A percentile compares a stretch with the other conserved stretches of the same genome.
Evolutionary conservation across 2,797 vertebrate genomes (phyloP).

Genomic region (Gallinago nigripennis): DNA sequence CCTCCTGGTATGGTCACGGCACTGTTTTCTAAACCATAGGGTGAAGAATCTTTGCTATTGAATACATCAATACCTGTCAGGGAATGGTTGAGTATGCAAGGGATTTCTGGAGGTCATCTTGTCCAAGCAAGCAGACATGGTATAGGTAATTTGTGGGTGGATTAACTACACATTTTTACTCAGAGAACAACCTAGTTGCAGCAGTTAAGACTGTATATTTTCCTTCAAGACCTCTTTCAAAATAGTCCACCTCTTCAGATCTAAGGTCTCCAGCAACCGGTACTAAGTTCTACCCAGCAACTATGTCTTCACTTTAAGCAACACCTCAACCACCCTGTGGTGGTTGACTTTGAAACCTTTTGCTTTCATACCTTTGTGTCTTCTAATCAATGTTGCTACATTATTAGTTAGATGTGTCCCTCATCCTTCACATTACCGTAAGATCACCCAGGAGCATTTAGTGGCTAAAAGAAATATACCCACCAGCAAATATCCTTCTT

Average conservation of each 20-base stretch:
- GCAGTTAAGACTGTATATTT: not conserved
- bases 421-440: not conserved
- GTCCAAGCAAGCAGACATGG: not conserved
- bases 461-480: not conserved
- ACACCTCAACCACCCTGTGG: not conserved
- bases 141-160: not conserved
- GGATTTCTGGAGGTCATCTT: not conserved
- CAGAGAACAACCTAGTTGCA: not conserved
- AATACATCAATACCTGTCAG: not conserved
- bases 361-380: not conserved
- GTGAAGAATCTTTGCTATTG: rapidly evolving
- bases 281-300: not conserved
- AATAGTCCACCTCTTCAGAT: not conserved
- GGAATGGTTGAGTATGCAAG: not conserved
- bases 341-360: not conserved
- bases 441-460: not conserved
- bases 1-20: not conserved
- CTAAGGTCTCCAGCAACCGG: not conserved
- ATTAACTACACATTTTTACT: not conserved
- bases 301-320: not conserved
- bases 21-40: not conserved
- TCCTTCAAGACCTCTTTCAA: not conserved
- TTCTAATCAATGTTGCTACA: not conserved
- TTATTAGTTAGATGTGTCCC: not conserved
- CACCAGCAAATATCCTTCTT: not conserved